Conservation (phyloP, 2,113 vertebrate species). For the Anguilla rostrata region DNA sequence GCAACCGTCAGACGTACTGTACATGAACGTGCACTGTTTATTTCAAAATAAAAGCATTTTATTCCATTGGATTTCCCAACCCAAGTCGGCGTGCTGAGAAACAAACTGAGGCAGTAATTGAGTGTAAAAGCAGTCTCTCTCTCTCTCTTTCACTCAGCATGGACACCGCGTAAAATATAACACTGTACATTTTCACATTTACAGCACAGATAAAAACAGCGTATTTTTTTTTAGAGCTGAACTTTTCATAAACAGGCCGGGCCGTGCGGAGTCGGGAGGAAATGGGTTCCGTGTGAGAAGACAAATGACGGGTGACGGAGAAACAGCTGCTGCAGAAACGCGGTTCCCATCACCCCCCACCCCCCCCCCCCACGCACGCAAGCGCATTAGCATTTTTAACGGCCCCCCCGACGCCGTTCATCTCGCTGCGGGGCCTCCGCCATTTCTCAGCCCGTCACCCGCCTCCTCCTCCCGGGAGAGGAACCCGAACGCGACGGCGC, state of each 20-base stretch:
- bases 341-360: neutral
- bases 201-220: neutral
- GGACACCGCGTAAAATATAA: neutral
- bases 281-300: neutral
- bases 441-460: constrained; percentile 4
- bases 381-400: constrained; percentile 23
- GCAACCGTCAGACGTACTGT: too few species aligned
- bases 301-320: constrained; percentile 1
- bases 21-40: too few species aligned
- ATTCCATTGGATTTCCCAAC: too few species aligned
- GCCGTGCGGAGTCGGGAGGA: neutral
- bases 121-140: neutral
- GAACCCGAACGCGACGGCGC: neutral
- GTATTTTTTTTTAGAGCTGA: neutral
- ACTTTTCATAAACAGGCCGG: neutral
- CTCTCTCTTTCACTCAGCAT: neutral
- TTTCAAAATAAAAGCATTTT: too few species aligned
- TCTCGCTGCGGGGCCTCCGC: neutral
- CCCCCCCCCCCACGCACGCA: neutral
- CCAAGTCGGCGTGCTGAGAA: neutral
- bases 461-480: neutral
- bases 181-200: neutral
- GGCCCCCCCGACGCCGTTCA: neutral
- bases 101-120: neutral
- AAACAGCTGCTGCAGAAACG: constrained; percentile 19